A percentile compares a stretch with the other conserved stretches of the same genome.
Conservation (phyloP, 2,113 vertebrate species). For the Ochotona princeps region DNA sequence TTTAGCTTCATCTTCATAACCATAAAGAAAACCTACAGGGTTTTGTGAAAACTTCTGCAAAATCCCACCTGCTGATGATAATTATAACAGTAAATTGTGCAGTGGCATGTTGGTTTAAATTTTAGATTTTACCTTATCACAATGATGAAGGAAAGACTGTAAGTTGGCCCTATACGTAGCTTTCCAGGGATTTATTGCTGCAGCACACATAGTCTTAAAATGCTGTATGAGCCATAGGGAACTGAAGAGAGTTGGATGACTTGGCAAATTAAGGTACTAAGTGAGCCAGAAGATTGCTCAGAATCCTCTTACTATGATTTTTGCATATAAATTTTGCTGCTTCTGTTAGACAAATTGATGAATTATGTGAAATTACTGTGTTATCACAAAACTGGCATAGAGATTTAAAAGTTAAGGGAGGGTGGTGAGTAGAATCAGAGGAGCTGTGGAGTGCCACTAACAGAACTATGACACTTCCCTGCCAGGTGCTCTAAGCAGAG, state of each 20-base stretch:
- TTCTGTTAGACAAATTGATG: background rate
- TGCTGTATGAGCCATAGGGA: background rate
- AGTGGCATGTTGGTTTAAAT: slow-evolving; percentile 81
- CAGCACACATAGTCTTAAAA: background rate
- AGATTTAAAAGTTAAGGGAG: too few relatives aligned
- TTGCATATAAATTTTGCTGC: background rate
- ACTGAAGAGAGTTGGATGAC: background rate
- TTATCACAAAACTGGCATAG: too few relatives aligned
- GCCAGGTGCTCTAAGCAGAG: background rate
- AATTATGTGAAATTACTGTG: too few relatives aligned
- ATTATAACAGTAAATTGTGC: slow-evolving; percentile 88
- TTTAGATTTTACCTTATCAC: background rate
- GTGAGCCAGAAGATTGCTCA: background rate
- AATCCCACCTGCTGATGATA: slow-evolving; percentile 56
- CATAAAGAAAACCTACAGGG: slow-evolving; percentile 83
- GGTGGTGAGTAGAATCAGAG: background rate
- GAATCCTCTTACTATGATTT: background rate
- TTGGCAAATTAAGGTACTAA: background rate
- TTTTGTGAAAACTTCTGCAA: slow-evolving; percentile 85
- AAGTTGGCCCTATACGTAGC: background rate
- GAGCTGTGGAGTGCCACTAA: background rate
- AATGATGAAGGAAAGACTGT: background rate
- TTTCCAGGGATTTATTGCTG: background rate
- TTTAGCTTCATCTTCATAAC: slow-evolving; percentile 90
- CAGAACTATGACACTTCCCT: background rate